Conservation (phyloP, 1,140 invertebrate species). For the Parasteatoda tepidariorum region DNA sequence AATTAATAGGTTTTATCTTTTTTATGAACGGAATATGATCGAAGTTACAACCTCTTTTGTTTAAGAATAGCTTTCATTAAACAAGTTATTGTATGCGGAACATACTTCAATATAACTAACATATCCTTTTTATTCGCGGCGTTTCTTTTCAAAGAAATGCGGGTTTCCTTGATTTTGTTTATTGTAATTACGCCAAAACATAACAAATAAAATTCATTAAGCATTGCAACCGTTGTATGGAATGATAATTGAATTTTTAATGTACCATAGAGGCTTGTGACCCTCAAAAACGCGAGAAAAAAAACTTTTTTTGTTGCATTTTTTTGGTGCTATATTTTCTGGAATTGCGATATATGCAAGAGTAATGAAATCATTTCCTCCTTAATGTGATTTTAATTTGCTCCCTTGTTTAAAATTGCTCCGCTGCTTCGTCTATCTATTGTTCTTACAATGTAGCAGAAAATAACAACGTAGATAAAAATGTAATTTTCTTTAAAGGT, state of each 20-base stretch:
- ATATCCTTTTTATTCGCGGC: background rate
- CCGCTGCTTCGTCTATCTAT: background rate
- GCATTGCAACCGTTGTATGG: background rate
- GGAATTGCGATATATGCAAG: background rate
- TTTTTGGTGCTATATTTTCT: background rate
- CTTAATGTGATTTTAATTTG: conserved; percentile 11
- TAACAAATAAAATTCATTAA: background rate
- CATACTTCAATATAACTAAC: background rate
- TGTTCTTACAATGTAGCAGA: background rate
- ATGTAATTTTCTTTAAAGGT: background rate
- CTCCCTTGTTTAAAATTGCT: background rate
- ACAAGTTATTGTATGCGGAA: background rate
- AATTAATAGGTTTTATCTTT: too few relatives aligned
- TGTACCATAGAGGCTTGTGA: background rate
- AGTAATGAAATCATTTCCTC: background rate
- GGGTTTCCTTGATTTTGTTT: background rate
- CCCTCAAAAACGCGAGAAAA: background rate
- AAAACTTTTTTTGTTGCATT: background rate
- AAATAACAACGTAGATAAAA: background rate
- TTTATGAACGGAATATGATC: too few relatives aligned
- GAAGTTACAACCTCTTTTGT: background rate
- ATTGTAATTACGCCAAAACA: background rate
- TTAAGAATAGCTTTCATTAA: background rate
- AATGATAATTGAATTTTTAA: background rate
- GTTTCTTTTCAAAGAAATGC: background rate